Percentiles rank a stretch among this genome's conserved stretches.
Evolutionary conservation across 2,113 vertebrate species (phyloP).

Genomic region (Scomber japonicus): DNA sequence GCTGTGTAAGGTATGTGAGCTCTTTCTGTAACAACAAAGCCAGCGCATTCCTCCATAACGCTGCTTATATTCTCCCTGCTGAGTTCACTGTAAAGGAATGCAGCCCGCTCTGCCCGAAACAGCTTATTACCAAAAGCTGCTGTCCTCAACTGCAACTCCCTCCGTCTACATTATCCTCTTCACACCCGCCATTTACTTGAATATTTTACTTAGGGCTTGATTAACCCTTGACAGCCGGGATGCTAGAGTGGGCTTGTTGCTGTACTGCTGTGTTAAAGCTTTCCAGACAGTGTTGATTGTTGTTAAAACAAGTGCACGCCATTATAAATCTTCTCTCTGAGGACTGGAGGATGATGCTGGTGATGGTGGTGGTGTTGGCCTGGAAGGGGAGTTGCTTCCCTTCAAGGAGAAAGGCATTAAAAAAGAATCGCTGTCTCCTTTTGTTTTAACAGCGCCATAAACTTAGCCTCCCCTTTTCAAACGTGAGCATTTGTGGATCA

Average conservation of each 20-base stretch:
- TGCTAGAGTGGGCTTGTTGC: constrained; percentile 22
- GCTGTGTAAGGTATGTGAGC: neutral
- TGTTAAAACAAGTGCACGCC: constrained; percentile 38
- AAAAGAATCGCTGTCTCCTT: constrained; percentile 61
- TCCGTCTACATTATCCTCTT: constrained; percentile 37
- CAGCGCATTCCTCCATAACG: constrained; percentile 51
- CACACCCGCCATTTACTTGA: constrained; percentile 46
- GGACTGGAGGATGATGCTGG: constrained; percentile 30
- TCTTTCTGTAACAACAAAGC: constrained; percentile 39
- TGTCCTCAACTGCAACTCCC: constrained; percentile 29
- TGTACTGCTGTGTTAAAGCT: constrained; percentile 46
- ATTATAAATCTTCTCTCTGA: constrained; percentile 50
- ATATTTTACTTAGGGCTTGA: constrained; percentile 1
- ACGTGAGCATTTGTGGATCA: neutral
- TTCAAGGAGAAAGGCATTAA: constrained; percentile 68
- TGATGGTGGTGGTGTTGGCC: constrained; percentile 9
- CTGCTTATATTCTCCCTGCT: constrained; percentile 64
- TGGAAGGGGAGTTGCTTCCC: constrained; percentile 8
- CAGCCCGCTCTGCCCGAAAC: constrained; percentile 58
- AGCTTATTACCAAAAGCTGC: constrained; percentile 57
- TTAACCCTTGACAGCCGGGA: constrained; percentile 57
- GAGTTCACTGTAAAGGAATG: constrained; percentile 75
- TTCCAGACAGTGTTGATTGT: constrained; percentile 33
- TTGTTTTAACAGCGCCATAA: constrained; percentile 66
- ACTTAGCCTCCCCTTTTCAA: constrained; percentile 30